Base-by-base conservation (phyloP, 2,888 invertebrate species). In the Lathronympha strigana region DNA sequence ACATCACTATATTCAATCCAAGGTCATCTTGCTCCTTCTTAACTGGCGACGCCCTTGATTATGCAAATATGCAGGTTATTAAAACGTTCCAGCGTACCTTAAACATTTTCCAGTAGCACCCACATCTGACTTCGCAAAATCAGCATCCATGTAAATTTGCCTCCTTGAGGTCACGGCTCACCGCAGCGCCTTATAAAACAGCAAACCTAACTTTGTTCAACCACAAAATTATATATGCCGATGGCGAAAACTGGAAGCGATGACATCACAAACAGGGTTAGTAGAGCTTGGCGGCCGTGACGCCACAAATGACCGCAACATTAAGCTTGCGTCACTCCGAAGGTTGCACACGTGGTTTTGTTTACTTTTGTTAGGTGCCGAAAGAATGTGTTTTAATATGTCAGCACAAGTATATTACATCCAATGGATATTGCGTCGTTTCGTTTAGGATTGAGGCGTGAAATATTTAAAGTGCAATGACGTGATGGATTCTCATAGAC, bases 291-390 rank as follows among this genome's bases (percentile, higher is more conserved):
- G 3, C 13, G 40, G 43, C 51, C 40, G 21, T n/a, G 31, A 21
- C 50, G 43, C 50, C 40, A 25, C 15, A 9, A 6, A 40, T 21
- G 40, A 40, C 28, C 9, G 51, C 28, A 61, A 23, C 21, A 5
- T 15, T 51, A 51, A n/a, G 60, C 51, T 61, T 61, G 40, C 31
- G 31, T 51, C 61, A 43, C 25, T 23, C n/a, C 51, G 61, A 61
- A 61, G 61, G 61, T 61, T 61, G 15, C 61, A 28, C 61, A 61
- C 50, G 50, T 61, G 61, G 51, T 15, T 51, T 61, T 51, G 61
- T 61, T 38, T 51, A 61, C 50, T 51, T 49, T 40, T 11, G 36
- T 11, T 19, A 47, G 28, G n/a, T 53, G 8, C 9, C 21, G 36
- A 53, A 53, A 53, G 9, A n/a, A 50, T 31, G 19, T 51, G 13